phyloP scores from a whole-genome alignment of 2,113 vertebrate species.

The Antigone vipio region DNA sequence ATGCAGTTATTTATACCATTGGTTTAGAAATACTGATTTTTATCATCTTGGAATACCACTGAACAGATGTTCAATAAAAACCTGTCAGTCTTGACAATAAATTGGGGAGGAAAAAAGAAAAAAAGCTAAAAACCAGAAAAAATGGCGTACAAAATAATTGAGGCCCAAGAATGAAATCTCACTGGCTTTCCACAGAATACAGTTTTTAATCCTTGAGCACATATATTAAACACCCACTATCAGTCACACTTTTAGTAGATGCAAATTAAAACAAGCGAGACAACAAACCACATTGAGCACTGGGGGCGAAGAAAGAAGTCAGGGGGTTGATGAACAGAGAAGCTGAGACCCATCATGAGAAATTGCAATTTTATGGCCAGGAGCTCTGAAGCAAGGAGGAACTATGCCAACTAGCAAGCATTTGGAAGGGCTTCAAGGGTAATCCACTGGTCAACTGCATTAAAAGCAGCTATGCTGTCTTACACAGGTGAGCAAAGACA shows the following conservation, averaged over 20 bases:
- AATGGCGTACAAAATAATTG: background rate
- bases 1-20: background rate
- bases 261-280: background rate
- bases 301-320: rapidly evolving
- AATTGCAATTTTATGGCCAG: background rate
- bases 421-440: background rate
- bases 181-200: background rate
- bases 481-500: background rate
- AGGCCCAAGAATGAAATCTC: background rate
- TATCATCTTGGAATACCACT: background rate
- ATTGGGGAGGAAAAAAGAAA: background rate
- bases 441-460: background rate
- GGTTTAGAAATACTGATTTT: background rate
- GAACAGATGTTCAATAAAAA: background rate
- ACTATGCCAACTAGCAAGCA: background rate
- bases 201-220: background rate
- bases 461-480: background rate
- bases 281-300: background rate
- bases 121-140: background rate
- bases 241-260: background rate
- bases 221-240: background rate
- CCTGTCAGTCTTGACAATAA: background rate
- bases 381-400: background rate
- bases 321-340: background rate
- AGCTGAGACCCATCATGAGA: background rate